Conservation (phyloP, 2,888 invertebrate genomes). For the Cremastinae sp. region DNA sequence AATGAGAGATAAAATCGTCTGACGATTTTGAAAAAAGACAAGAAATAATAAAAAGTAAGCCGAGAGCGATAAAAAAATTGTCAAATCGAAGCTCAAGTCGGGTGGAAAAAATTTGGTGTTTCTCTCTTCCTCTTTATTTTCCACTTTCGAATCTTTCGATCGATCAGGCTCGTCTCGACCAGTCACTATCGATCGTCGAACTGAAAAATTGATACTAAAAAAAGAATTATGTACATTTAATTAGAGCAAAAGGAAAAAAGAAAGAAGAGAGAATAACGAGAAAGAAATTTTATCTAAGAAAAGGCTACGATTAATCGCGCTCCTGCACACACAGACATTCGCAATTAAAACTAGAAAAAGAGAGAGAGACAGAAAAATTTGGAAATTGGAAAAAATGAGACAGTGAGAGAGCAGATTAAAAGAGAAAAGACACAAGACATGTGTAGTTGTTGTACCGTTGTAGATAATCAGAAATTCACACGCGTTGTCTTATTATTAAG, state of each 20-base stretch:
- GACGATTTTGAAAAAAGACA: not conserved
- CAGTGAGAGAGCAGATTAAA: conserved; percentile 15
- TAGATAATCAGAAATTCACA: conserved; percentile 64
- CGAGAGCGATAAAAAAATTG: not conserved
- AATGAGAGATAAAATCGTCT: conserved; percentile 29
- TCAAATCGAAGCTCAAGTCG: not conserved
- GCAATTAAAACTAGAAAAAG: conserved; percentile 20
- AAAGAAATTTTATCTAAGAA: conserved; percentile 38
- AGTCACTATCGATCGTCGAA: conserved; percentile 17
- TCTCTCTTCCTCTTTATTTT: not conserved
- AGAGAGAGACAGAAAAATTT: conserved; percentile 29
- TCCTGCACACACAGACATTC: conserved; percentile 43
- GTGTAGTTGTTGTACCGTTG: conserved; percentile 56
- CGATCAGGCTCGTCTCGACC: conserved; percentile 22
- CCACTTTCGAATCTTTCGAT: conserved; percentile 15
- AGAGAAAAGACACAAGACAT: conserved; percentile 52
- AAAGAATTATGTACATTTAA: not conserved
- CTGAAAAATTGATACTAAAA: conserved; percentile 22
- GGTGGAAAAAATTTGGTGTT: not conserved
- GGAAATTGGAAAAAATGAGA: conserved; percentile 21
- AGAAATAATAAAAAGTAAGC: not conserved
- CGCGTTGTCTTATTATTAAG: conserved; percentile 60
- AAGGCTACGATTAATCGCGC: conserved; percentile 49
- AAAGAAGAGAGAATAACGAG: conserved; percentile 20
- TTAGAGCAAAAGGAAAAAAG: not conserved